Conservation (phyloP, 2,113 vertebrate species). For the Numida meleagris region DNA sequence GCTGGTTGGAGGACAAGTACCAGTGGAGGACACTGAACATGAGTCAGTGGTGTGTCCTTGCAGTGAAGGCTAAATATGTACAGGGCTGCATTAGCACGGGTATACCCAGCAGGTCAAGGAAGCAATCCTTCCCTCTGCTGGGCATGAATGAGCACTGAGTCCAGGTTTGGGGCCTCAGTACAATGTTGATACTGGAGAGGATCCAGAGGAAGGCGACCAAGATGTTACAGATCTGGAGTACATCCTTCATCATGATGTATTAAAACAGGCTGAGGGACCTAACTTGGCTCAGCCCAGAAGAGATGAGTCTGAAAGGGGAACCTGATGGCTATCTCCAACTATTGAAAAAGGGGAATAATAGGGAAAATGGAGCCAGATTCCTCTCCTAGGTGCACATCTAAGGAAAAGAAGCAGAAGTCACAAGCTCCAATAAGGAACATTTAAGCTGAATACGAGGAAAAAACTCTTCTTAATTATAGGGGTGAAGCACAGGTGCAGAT, state of each 20-base stretch:
- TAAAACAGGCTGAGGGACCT: fast-evolving
- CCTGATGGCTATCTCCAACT: background rate
- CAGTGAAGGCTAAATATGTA: background rate
- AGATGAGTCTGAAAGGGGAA: fast-evolving
- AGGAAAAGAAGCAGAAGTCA: background rate
- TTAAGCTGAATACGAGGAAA: background rate
- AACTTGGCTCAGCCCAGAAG: background rate
- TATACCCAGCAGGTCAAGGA: background rate
- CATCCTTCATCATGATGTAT: background rate
- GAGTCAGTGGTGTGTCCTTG: background rate
- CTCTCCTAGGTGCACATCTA: background rate
- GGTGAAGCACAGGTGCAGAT: background rate
- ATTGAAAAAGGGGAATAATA: background rate
- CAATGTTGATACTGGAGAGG: background rate
- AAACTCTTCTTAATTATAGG: background rate
- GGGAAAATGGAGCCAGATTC: background rate
- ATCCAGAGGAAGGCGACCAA: background rate
- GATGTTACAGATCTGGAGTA: background rate
- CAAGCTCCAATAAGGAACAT: background rate
- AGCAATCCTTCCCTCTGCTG: background rate
- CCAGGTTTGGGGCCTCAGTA: background rate
- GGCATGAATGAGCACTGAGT: background rate
- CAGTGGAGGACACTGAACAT: background rate
- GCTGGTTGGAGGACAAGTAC: slow-evolving; percentile 2
- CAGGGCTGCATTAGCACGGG: background rate